Conservation (phyloP, 2,888 invertebrate genomes). For the Xylota sylvarum region DNA sequence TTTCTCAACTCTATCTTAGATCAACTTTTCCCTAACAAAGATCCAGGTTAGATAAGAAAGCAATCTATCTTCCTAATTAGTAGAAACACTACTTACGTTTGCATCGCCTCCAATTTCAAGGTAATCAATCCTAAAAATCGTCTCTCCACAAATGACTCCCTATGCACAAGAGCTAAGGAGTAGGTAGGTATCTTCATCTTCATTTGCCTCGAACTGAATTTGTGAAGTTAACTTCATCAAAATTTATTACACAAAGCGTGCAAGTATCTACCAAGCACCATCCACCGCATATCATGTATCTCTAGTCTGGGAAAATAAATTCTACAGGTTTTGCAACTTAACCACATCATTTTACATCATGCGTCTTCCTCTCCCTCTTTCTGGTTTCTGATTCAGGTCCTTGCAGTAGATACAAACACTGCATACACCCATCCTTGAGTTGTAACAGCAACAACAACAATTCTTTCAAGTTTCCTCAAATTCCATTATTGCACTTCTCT, state of each 20-base stretch:
- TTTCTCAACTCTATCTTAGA: not conserved
- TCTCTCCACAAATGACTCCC: not conserved
- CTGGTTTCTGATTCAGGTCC: too few relatives aligned
- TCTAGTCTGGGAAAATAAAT: constrained; percentile 56
- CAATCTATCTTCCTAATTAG: constrained; percentile 46
- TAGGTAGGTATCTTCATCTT: constrained; percentile 16
- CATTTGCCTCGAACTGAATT: constrained; percentile 55
- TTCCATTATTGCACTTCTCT: constrained; percentile 75
- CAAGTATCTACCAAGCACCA: constrained; percentile 43
- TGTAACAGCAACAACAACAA: constrained; percentile 17
- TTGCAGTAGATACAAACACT: constrained; percentile 10
- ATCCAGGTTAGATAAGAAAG: constrained; percentile 6
- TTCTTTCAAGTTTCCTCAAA: constrained; percentile 67
- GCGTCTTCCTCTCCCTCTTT: not conserved
- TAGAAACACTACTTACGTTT: not conserved
- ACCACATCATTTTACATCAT: constrained; percentile 67
- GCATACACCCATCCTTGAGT: not conserved
- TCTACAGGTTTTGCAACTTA: constrained; percentile 69
- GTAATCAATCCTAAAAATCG: constrained; percentile 31
- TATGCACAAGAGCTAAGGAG: not conserved
- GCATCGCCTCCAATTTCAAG: constrained; percentile 29
- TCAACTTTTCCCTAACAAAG: constrained; percentile 15
- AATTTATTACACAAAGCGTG: constrained; percentile 67
- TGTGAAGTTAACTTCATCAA: constrained; percentile 66
- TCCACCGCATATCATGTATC: constrained; percentile 54